Conservation (phyloP, 2,888 invertebrate species). For the Ctena decussata region DNA sequence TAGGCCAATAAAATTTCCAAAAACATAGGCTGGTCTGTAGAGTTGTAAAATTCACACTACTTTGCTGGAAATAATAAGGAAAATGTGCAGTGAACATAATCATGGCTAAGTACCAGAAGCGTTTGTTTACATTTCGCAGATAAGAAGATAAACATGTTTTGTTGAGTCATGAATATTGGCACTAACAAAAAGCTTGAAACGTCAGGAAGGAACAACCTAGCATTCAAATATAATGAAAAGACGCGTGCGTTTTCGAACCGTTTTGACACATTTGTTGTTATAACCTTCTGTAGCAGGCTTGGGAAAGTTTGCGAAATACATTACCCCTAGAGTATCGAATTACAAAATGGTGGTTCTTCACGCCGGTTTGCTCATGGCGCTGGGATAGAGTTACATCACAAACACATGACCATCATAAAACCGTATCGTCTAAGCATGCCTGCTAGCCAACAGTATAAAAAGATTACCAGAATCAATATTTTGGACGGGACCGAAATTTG, state of each 20-base stretch:
- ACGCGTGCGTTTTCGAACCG: not conserved
- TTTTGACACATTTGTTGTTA: not conserved
- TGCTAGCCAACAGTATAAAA: not conserved
- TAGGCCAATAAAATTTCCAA: too few relatives aligned
- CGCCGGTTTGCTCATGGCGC: not conserved
- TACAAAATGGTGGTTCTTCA: not conserved
- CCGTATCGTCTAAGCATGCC: not conserved
- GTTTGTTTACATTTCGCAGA: constrained; percentile 2
- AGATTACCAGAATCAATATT: not conserved
- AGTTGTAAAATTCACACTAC: too few relatives aligned
- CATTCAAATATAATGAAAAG: not conserved
- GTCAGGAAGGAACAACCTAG: not conserved
- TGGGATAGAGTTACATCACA: not conserved
- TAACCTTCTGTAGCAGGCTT: not conserved
- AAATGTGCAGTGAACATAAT: too few relatives aligned
- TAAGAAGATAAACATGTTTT: not conserved
- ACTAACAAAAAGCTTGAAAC: not conserved
- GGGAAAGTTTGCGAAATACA: not conserved
- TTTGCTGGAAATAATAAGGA: too few relatives aligned
- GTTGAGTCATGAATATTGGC: constrained; percentile 6
- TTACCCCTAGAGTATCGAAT: not conserved
- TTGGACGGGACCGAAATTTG: too few relatives aligned
- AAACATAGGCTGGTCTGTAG: too few relatives aligned
- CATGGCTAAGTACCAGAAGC: too few relatives aligned
- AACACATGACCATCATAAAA: constrained; percentile 13